Base-by-base conservation (phyloP, 1,140 invertebrate genomes). In the Antheraea mylitta region DNA sequence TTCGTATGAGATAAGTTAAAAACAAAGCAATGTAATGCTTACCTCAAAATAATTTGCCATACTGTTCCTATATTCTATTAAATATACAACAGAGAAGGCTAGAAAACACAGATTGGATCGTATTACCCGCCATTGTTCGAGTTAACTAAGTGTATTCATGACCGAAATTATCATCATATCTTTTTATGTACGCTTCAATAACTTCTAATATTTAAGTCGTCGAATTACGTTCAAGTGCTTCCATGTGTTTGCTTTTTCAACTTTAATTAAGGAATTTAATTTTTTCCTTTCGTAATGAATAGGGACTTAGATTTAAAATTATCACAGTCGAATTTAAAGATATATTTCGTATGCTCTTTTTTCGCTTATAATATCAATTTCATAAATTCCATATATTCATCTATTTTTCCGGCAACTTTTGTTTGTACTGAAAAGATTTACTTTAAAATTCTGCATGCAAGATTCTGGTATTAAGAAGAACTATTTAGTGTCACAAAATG, bases 101-200 rank as follows among this genome's bases (percentile, higher is more conserved):
- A 62, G 36, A 9, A 64, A 64, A 69, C 9, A 11, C 30, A 37
- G 45, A 53, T 53, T 53, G 16, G 45, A 13, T 53, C 45, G 45
- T 53, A 53, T 53, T 53, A 9, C 16, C 45, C 16, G 45, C 9
- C 16, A 53, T 53, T 53, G 45, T 53, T 53, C 45, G 45, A 53
- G 45, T 53, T 63, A 64, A 58, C 62, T 69, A 36, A 58, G 48
- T 59, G 68, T 64, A 69, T 69, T 69, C 62, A 69, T 69, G 16
- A 58, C 48, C 42, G 18, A 69, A 69, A 64, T 69, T 69, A 42
- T 62, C 61, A 58, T 64, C 16, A 13, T 53, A 13, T 53, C 5
- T 53, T 13, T 53, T 16, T 53, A 53, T 9, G 45, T 53, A 53
- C 45, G 45, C 9, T 53, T 6, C 16, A 53, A 16, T 53, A 53